These are phyloP conservation scores for Brachionus rubens DNA, from an alignment of 1,140 invertebrate genomes.

Conservation along the genomic window DNA sequence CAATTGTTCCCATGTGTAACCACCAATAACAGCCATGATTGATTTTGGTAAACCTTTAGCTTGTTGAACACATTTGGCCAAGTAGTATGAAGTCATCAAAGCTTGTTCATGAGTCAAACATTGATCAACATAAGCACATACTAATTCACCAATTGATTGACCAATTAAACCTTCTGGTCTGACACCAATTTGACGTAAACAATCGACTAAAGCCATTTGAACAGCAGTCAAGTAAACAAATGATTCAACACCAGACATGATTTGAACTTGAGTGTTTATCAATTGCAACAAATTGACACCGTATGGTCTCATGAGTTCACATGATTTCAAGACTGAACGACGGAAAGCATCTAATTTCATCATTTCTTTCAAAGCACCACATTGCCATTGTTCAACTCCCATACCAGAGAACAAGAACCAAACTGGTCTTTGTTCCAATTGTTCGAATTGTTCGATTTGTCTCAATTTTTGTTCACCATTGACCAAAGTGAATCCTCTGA, in stretches of 20 bases:
- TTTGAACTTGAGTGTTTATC: constrained; percentile 72
- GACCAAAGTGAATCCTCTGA: constrained; percentile 17
- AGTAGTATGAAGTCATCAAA: constrained; percentile 82
- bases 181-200: constrained; percentile 72
- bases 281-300: constrained; percentile 77
- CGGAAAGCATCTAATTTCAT: constrained; percentile 76
- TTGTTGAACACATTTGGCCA: constrained; percentile 80
- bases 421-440: constrained; percentile 66
- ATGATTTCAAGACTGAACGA: constrained; percentile 71
- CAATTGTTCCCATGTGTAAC: constrained; percentile 79
- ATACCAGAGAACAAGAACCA: constrained; percentile 94
- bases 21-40: constrained; percentile 75
- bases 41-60: constrained; percentile 65
- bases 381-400: constrained; percentile 85
- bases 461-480: constrained; percentile 44
- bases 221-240: constrained; percentile 90
- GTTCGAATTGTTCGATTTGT: constrained; percentile 30
- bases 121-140: constrained; percentile 94
- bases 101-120: constrained; percentile 86
- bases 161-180: constrained; percentile 87
- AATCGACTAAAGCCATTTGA: constrained; percentile 84
- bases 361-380: constrained; percentile 62
- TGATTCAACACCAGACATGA: constrained; percentile 83
- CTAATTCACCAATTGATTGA: constrained; percentile 73
- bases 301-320: constrained; percentile 71